phyloP scores from a whole-genome alignment of 2,888 invertebrate genomes.

The Drepanosiphum platanoidis region DNA sequence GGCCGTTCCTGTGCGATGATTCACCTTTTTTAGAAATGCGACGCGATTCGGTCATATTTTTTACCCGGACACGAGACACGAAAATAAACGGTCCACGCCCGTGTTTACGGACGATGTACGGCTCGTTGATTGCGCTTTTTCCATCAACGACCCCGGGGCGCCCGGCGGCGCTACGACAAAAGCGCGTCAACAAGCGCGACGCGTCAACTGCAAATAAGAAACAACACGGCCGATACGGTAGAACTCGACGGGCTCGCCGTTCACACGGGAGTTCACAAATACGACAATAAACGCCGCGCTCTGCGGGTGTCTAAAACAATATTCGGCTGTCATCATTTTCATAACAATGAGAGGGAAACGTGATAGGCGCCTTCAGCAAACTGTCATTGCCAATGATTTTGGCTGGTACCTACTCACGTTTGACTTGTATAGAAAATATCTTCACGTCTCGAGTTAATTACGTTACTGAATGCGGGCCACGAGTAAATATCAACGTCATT shows the following conservation, averaged over 20 bases:
- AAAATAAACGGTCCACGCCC: too few species aligned
- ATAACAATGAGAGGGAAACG: constrained; percentile 24
- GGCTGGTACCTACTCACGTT: neutral
- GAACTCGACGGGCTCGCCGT: neutral
- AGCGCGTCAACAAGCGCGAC: too few species aligned
- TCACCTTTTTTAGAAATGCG: too few species aligned
- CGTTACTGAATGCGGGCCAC: neutral
- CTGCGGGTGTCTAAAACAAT: neutral
- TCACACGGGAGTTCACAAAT: neutral
- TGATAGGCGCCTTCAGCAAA: neutral
- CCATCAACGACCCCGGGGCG: too few species aligned
- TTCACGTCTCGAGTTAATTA: neutral
- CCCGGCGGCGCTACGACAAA: too few species aligned
- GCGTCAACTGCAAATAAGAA: too few species aligned
- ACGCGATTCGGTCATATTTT: too few species aligned
- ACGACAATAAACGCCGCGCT: too few species aligned
- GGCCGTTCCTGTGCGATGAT: too few species aligned
- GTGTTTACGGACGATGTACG: too few species aligned
- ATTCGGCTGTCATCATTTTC: neutral
- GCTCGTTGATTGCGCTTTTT: too few species aligned
- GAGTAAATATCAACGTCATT: neutral
- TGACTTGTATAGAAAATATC: constrained; percentile 24
- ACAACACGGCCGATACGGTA: neutral
- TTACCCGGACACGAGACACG: too few species aligned
- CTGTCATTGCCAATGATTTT: constrained; percentile 29